Evolutionary conservation across 2,888 invertebrate species (phyloP).

Genomic region (Serrognathus titanus): DNA sequence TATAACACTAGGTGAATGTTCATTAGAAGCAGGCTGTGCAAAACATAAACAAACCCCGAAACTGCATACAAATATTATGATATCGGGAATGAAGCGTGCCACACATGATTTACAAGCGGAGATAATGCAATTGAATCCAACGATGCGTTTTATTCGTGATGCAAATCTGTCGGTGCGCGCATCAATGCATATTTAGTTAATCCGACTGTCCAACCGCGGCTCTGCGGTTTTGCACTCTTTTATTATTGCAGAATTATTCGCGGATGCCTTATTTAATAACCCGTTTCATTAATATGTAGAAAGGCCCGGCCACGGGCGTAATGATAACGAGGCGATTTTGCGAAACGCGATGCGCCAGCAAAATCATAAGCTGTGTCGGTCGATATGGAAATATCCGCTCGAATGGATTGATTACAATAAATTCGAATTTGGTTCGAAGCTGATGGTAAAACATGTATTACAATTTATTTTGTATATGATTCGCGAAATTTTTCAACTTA

Average conservation of each 20-base stretch:
- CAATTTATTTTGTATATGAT: no score
- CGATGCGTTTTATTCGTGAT: constrained; percentile 33
- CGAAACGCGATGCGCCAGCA: no score
- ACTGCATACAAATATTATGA: constrained; percentile 12
- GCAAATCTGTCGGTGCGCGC: constrained; percentile 27
- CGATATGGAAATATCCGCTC: no score
- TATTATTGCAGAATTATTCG: constrained; percentile 1
- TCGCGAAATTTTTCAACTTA: no score
- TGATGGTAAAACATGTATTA: no score
- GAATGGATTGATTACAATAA: no score
- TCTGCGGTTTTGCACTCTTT: constrained; percentile 10
- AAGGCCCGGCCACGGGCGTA: no score
- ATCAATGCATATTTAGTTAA: constrained; percentile 23
- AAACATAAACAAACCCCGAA: constrained; percentile 5
- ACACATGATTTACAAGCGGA: constrained; percentile 29
- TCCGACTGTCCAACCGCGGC: constrained; percentile 18
- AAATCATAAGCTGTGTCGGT: no score
- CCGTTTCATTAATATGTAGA: not conserved
- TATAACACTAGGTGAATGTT: not conserved
- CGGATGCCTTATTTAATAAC: not conserved
- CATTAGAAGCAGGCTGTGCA: not conserved
- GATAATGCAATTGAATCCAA: constrained; percentile 33
- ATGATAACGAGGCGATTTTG: no score
- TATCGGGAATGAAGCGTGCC: constrained; percentile 17
- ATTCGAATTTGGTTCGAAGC: no score